Conservation (phyloP, 1,140 invertebrate species). For the Monomorium pharaonis region DNA sequence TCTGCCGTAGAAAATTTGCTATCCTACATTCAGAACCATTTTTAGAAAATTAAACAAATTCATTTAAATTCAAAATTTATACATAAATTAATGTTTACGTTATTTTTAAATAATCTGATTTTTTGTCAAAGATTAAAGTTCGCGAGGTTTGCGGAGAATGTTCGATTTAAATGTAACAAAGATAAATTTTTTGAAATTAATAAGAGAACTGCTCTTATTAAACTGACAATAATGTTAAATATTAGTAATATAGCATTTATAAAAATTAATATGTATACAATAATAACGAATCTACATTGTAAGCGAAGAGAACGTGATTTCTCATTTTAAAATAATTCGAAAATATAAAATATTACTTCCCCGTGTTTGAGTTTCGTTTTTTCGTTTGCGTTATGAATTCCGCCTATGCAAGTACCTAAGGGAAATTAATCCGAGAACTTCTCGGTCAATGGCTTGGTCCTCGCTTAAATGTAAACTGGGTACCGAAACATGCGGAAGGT, state of each 20-base stretch:
- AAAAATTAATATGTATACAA: not conserved
- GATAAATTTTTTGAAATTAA: not conserved
- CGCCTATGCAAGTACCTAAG: not conserved
- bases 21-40: too few relatives aligned
- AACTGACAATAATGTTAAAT: not conserved
- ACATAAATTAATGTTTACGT: too few relatives aligned
- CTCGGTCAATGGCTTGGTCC: not conserved
- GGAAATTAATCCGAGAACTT: conserved; percentile 9
- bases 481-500: not conserved
- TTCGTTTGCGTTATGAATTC: not conserved
- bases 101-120: not conserved
- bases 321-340: not conserved
- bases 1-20: not conserved
- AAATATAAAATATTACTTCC: not conserved
- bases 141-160: not conserved
- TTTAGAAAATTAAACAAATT: not conserved
- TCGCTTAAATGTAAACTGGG: not conserved
- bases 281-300: not conserved
- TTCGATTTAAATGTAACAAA: not conserved
- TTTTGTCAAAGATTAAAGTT: not conserved
- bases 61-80: too few relatives aligned
- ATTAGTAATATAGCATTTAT: not conserved
- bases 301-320: not conserved
- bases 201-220: not conserved
- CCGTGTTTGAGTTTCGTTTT: too few relatives aligned